Evolutionary conservation across 2,888 invertebrate genomes (phyloP).

Genomic region (Lasioglossum vierecki): DNA sequence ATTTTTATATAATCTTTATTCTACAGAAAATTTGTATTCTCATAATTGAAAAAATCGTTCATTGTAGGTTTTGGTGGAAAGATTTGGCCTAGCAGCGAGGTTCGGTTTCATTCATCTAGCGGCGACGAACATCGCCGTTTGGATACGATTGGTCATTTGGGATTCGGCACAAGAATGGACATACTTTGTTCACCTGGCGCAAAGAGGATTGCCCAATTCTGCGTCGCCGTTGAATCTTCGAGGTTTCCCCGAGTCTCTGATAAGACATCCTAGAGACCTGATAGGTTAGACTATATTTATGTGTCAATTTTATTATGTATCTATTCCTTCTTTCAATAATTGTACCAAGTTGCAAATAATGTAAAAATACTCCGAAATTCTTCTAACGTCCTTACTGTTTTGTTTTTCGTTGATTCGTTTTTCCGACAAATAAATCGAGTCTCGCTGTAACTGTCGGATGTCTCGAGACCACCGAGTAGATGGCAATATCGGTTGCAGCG

Average conservation of each 20-base stretch:
- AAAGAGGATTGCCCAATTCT: constrained; percentile 76
- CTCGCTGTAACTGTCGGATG: not conserved
- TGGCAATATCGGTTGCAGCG: not conserved
- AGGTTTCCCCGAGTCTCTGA: constrained; percentile 83
- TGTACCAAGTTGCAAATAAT: no score
- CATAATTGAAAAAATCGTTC: not conserved
- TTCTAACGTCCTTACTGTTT: no score
- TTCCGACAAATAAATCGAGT: not conserved
- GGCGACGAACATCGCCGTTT: constrained; percentile 85
- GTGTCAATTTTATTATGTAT: no score
- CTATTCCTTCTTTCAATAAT: no score
- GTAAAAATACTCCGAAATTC: no score
- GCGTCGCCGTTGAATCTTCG: constrained; percentile 83
- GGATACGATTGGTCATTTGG: constrained; percentile 85
- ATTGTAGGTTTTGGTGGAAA: constrained; percentile 85
- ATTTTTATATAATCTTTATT: not conserved
- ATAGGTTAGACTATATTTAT: constrained; percentile 72
- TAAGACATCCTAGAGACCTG: constrained; percentile 78
- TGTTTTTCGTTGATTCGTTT: no score
- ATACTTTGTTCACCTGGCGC: constrained; percentile 84
- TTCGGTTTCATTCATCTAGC: constrained; percentile 86
- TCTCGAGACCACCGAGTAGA: not conserved
- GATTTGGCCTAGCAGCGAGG: constrained; percentile 84
- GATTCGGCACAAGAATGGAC: constrained; percentile 86
- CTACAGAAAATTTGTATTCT: no score